Conservation (phyloP, 2,888 invertebrate species). For the Parnassius mnemosyne region DNA sequence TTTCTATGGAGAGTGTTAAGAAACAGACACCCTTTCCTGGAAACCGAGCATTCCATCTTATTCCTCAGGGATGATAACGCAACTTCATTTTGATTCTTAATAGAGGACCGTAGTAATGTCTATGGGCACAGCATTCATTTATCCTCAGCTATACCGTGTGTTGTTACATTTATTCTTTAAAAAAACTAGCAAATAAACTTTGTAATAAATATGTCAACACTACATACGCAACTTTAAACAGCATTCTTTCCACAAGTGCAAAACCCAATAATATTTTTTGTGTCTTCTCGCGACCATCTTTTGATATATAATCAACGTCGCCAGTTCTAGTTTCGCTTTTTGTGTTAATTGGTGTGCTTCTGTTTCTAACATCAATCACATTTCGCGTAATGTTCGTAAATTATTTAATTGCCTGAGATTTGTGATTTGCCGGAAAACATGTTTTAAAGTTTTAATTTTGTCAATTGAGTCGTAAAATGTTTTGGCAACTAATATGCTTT, state of each 20-base stretch:
- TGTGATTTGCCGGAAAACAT: slow-evolving; percentile 18
- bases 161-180: no score
- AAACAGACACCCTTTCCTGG: no score
- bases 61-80: no score
- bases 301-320: slow-evolving; percentile 16
- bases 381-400: slow-evolving; percentile 6
- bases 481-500: slow-evolving; percentile 15
- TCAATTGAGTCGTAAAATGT: slow-evolving; percentile 22
- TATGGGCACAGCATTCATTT: no score
- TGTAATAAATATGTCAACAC: no score
- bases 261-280: background rate
- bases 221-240: background rate
- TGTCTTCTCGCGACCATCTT: background rate
- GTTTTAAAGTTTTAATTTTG: slow-evolving; percentile 20
- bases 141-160: no score
- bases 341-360: slow-evolving; percentile 12
- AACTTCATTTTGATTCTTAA: no score
- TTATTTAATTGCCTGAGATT: slow-evolving; percentile 23
- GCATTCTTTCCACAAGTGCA: background rate
- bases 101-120: no score
- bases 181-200: no score
- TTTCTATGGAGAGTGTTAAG: no score
- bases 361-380: slow-evolving; percentile 18
- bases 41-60: no score
- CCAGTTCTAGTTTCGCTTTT: slow-evolving; percentile 1